A percentile compares a stretch with the other conserved stretches of the same genome.
Conservation (phyloP, 2,113 vertebrate species). For the Peromyscus polionotus region DNA sequence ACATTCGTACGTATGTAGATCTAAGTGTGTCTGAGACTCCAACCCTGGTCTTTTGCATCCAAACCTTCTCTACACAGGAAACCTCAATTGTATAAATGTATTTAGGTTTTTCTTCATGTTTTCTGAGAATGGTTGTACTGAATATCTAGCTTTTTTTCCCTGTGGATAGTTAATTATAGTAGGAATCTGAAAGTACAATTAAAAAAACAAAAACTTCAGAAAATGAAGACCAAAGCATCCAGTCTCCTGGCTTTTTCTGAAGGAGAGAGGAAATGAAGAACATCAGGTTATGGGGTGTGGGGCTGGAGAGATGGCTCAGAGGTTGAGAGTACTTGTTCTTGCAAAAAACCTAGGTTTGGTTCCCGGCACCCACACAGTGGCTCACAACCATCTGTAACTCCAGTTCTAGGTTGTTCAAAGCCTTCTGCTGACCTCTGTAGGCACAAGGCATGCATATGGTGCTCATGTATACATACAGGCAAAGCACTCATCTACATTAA, state of each 20-base stretch:
- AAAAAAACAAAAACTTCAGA: neutral
- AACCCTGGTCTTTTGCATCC: neutral
- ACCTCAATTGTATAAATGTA: neutral
- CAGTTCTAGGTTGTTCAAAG: neutral
- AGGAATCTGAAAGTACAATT: neutral
- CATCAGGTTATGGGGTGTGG: neutral
- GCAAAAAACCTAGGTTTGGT: neutral
- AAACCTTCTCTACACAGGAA: neutral
- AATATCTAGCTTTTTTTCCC: neutral
- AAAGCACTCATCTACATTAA: neutral
- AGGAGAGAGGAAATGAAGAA: neutral
- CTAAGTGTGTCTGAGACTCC: neutral
- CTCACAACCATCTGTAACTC: neutral
- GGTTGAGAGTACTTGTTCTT: neutral
- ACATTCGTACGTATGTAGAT: neutral
- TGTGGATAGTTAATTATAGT: neutral
- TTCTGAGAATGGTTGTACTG: neutral
- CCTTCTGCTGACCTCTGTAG: neutral
- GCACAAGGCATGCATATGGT: neutral
- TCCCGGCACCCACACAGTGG: neutral
- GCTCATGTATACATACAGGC: neutral
- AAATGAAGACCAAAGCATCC: neutral
- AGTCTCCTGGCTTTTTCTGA: neutral
- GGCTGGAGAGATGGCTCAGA: neutral
- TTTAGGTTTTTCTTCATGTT: slow-evolving; percentile 7